These are phyloP conservation scores for Pipistrellus kuhlii DNA, from an alignment of 2,797 vertebrate species.

Conservation along the genomic window DNA sequence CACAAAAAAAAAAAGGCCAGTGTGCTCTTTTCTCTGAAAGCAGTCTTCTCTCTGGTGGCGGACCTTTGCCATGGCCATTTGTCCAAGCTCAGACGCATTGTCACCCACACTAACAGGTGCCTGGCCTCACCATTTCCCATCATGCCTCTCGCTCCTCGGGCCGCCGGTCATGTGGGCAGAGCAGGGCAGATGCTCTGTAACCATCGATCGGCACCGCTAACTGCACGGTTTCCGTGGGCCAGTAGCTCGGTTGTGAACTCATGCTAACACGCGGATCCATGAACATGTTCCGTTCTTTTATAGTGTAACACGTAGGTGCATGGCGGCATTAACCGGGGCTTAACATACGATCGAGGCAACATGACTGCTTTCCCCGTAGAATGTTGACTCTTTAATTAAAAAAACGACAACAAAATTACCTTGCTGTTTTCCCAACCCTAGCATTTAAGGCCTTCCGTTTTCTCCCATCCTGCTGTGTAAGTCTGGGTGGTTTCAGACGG, in stretches of 20 bases:
- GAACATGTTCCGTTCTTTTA: constrained; percentile 74
- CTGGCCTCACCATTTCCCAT: constrained; percentile 69
- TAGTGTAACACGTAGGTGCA: constrained; percentile 80
- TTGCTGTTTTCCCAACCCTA: constrained; percentile 80
- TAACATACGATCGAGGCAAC: not conserved
- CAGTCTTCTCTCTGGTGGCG: constrained; percentile 75
- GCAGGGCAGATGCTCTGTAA: not conserved
- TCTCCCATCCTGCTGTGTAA: constrained; percentile 78
- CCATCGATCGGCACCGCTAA: constrained; percentile 66
- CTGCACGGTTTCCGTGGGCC: constrained; percentile 47
- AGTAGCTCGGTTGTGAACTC: constrained; percentile 61
- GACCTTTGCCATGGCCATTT: constrained; percentile 84
- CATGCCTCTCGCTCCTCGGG: constrained; percentile 68
- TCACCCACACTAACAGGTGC: constrained; percentile 81
- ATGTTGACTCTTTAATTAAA: not conserved
- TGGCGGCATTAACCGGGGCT: constrained; percentile 80
- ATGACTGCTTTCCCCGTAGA: not conserved
- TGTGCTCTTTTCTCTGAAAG: constrained; percentile 64
- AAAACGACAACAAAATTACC: not conserved
- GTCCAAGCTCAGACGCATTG: constrained; percentile 68
- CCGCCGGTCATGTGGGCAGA: constrained; percentile 59
- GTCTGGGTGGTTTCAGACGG: constrained; percentile 80
- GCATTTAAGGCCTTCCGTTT: constrained; percentile 76
- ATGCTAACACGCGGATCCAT: constrained; percentile 79
- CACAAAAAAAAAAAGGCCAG: constrained; percentile 71